A percentile compares a stretch with the other conserved stretches of the same genome.
These are phyloP conservation scores for Lycophotia porphyrea DNA, from an alignment of 2,888 invertebrate genomes.

Conservation along the genomic window DNA sequence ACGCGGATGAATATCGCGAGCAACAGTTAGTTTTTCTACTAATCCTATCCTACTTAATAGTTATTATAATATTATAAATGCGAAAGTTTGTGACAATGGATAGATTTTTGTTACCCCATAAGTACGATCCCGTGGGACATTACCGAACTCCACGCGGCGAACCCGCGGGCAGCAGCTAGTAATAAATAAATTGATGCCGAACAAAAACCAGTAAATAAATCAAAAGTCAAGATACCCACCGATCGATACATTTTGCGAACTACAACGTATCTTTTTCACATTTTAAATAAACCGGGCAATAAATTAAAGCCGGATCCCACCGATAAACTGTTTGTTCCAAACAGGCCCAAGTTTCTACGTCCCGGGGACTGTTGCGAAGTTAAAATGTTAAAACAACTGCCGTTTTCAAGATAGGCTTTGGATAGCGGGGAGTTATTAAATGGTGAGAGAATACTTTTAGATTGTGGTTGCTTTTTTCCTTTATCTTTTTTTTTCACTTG, in stretches of 20 bases:
- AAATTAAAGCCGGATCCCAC: constrained; percentile 46
- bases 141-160: too few species aligned
- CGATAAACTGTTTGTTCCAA: constrained; percentile 55
- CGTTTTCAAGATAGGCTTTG: constrained; percentile 49
- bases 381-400: constrained; percentile 55
- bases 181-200: not conserved
- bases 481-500: constrained; percentile 18
- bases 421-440: constrained; percentile 40
- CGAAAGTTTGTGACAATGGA: too few species aligned
- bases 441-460: constrained; percentile 29
- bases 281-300: constrained; percentile 55
- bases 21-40: too few species aligned
- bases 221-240: constrained; percentile 28
- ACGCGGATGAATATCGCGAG: too few species aligned
- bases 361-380: constrained; percentile 36
- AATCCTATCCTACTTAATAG: too few species aligned
- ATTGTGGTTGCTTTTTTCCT: constrained; percentile 1
- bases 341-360: constrained; percentile 32
- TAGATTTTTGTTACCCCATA: too few species aligned
- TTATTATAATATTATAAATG: too few species aligned
- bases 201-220: constrained; percentile 16
- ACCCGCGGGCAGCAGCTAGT: not conserved
- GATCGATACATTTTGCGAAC: constrained; percentile 16
- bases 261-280: constrained; percentile 29
- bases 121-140: too few species aligned